Evolutionary conservation across 2,888 invertebrate genomes (phyloP).

Genomic region (Cantharis flavilabris): DNA sequence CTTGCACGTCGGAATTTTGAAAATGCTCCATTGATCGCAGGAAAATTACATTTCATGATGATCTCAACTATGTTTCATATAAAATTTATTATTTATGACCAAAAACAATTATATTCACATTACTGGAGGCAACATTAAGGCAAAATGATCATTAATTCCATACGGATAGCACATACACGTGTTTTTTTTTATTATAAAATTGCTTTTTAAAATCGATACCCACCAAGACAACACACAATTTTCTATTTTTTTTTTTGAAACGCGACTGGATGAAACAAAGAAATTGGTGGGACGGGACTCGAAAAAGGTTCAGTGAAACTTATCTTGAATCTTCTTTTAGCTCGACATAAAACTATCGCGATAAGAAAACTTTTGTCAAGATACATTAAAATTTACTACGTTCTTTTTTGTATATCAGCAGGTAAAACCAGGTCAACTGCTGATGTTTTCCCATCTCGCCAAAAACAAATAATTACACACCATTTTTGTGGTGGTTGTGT

Average conservation of each 20-base stretch:
- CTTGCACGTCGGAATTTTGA: neutral
- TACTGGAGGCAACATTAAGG: neutral
- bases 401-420: slow-evolving; percentile 17
- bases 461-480: neutral
- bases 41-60: neutral
- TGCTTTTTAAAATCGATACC: neutral
- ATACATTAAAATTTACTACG: slow-evolving; percentile 23
- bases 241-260: neutral
- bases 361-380: slow-evolving; percentile 24
- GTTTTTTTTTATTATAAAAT: neutral
- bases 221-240: neutral
- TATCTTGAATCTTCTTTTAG: slow-evolving; percentile 20
- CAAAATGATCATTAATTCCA: neutral
- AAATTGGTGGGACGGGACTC: neutral
- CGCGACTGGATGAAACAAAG: neutral
- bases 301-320: slow-evolving; percentile 1
- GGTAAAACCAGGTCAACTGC: slow-evolving; percentile 21
- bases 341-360: slow-evolving; percentile 16
- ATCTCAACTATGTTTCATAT: neutral
- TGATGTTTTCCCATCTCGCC: neutral
- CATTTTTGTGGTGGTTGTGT: neutral
- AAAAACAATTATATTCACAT: neutral
- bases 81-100: neutral
- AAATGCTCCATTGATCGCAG: neutral
- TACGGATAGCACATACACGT: neutral